Conservation (phyloP, 2,888 invertebrate species). For the Scrobipalpa costella region DNA sequence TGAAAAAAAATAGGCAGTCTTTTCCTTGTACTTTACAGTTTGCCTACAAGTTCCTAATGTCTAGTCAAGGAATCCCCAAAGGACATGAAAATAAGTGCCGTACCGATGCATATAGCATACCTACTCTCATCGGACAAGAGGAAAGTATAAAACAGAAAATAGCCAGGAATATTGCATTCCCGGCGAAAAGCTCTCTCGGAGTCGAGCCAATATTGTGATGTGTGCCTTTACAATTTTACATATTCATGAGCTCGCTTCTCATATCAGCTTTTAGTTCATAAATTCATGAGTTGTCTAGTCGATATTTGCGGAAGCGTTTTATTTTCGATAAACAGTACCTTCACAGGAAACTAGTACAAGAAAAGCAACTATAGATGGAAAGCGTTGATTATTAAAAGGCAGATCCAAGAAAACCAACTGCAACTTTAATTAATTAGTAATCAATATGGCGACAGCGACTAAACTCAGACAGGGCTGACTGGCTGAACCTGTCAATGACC, state of each 20-base stretch:
- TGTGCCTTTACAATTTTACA: constrained; percentile 16
- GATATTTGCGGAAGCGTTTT: not conserved
- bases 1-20: no score
- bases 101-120: no score
- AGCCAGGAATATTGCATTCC: constrained; percentile 14
- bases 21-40: no score
- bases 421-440: not conserved
- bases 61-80: no score
- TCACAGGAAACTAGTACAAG: no score
- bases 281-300: constrained; percentile 4
- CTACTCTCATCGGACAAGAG: not conserved
- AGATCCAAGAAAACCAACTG: not conserved
- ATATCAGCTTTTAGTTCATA: constrained; percentile 11
- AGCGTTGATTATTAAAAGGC: not conserved
- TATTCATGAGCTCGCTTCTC: constrained; percentile 24
- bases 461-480: no score
- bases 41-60: no score
- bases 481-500: not conserved
- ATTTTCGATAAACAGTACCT: not conserved
- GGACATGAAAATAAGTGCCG: no score
- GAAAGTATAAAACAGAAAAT: constrained; percentile 8
- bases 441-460: no score
- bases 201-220: constrained; percentile 17
- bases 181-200: not conserved
- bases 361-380: no score